phyloP scores from a whole-genome alignment of 2,797 vertebrate genomes.

The Buceros bicornis region DNA sequence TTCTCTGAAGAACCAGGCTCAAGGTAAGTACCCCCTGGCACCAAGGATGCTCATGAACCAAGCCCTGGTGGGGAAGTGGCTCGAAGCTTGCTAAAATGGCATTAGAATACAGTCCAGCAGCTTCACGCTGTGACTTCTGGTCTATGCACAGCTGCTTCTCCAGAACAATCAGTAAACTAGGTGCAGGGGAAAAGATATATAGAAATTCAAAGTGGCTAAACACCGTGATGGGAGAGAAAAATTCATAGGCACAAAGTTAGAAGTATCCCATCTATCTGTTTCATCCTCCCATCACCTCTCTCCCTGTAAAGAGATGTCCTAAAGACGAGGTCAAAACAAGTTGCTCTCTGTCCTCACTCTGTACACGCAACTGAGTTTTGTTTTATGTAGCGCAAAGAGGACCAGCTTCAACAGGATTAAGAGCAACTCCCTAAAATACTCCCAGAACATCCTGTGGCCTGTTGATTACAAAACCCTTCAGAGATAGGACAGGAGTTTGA shows the following conservation, averaged over 20 bases:
- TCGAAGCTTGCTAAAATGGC: not conserved
- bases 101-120: not conserved
- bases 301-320: not conserved
- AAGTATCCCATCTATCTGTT: not conserved
- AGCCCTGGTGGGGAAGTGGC: not conserved
- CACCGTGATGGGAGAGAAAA: not conserved
- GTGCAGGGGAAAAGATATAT: not conserved
- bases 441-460: not conserved
- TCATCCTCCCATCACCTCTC: not conserved
- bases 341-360: not conserved
- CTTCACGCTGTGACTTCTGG: not conserved
- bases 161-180: not conserved
- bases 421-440: not conserved
- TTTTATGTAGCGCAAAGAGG: not conserved
- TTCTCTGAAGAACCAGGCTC: not conserved
- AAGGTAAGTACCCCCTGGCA: not conserved
- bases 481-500: not conserved
- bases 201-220: not conserved
- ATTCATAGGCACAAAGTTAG: fast-evolving
- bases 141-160: not conserved
- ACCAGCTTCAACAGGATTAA: not conserved
- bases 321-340: not conserved
- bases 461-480: not conserved
- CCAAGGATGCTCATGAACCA: not conserved
- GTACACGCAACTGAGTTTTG: not conserved